Evolutionary conservation across 2,797 vertebrate species (phyloP).

Genomic region (Percopsis omiscomaycus): DNA sequence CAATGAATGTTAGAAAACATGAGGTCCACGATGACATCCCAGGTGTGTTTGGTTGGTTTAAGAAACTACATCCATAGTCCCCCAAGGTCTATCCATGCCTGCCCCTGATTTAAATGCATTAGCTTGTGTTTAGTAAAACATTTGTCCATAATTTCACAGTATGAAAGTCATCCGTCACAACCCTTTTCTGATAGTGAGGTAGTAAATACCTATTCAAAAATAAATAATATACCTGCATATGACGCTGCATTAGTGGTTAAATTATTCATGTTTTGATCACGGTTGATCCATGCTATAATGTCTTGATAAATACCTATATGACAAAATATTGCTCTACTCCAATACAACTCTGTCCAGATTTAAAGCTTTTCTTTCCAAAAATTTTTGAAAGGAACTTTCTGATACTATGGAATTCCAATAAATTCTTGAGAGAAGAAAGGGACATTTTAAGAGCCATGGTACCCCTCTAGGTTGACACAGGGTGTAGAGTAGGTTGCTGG

Average conservation of each 20-base stretch:
- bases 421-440: constrained; percentile 19
- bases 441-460: background rate
- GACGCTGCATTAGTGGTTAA: background rate
- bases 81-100: too few species aligned
- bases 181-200: background rate
- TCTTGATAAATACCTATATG: background rate
- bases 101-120: too few species aligned
- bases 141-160: too few species aligned
- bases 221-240: background rate
- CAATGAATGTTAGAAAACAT: too few species aligned
- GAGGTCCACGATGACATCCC: too few species aligned
- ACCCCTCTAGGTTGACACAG: constrained; percentile 13
- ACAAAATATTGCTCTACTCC: background rate
- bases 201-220: background rate
- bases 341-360: constrained; percentile 5
- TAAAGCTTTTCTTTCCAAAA: constrained; percentile 15
- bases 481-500: too few species aligned
- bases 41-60: too few species aligned
- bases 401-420: constrained; percentile 15
- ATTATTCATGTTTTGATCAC: background rate
- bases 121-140: too few species aligned
- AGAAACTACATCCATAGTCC: too few species aligned
- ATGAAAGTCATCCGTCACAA: too few species aligned
- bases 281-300: background rate
- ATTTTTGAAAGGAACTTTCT: too few species aligned